Conservation (phyloP, 2,113 vertebrate genomes). For the Chionomys nivalis region DNA sequence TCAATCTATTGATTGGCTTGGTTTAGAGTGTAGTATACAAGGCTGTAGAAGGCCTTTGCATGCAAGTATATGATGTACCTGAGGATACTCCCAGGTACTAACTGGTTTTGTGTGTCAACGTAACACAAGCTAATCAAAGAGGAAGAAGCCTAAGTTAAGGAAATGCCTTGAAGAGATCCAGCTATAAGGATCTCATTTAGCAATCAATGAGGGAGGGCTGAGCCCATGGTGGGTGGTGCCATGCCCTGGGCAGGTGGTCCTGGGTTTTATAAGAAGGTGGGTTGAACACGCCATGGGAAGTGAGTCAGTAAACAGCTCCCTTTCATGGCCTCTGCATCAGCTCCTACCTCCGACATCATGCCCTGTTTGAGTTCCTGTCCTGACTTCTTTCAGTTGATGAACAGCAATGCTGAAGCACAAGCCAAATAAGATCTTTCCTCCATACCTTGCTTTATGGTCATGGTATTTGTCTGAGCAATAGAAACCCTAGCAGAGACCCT, state of each 20-base stretch:
- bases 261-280: neutral
- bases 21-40: neutral
- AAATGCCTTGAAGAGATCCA: neutral
- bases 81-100: neutral
- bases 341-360: fast-evolving
- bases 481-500: neutral
- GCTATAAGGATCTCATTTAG: neutral
- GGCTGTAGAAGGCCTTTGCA: neutral
- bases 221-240: neutral
- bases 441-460: neutral
- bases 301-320: neutral
- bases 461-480: neutral
- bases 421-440: neutral
- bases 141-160: neutral
- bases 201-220: neutral
- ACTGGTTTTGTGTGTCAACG: neutral
- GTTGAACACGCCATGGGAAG: neutral
- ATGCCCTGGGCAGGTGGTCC: neutral
- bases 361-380: neutral
- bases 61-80: neutral
- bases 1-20: neutral
- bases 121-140: neutral
- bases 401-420: neutral
- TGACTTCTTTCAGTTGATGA: neutral
- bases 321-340: neutral